Evolutionary conservation across 2,113 vertebrate species (phyloP), one percentile per base, ranked within the genome.

Genomic region (Globicephala melas): DNA sequence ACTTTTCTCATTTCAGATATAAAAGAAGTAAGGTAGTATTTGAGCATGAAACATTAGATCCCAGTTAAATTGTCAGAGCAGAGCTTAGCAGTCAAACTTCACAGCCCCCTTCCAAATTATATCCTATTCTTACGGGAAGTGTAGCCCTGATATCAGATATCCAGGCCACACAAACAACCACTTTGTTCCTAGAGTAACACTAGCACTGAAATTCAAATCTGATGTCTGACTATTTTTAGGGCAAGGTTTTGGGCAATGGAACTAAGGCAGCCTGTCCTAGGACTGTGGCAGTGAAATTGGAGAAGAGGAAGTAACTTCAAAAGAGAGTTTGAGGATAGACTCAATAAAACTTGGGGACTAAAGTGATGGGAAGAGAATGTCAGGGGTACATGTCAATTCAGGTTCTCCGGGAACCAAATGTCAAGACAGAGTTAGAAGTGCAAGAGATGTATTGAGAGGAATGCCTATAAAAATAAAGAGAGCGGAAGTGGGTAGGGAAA

Each of bases 1-100:
- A 50, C 36, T 82, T 91, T 95, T 74, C 85, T 97, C 33, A 60
- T 83, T 96, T 94, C 84, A 89, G 28, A 67, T 92, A 23, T 38
- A 82, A 73, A 94, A 96, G 53, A 94, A 95, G 38, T 55, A 81
- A 86, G 25, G 38, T 83, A 70, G 79, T 17, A 20, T 93, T 83
- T 41, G 18, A 79, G 73, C 20, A 20, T 47, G 63, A 74, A 67
- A 53, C 18, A 50, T 76, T 94, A 36, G 60, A 62, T 86, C 31
- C 12, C 23, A 70, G 68, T 79, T 94, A 87, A 53, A 53, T 94
- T 91, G 63, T 67, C 63, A 92, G 62, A 86, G 41, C 68, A 47
- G 38, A 26, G 62, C 15, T 89, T 55, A 31, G 73, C 31, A 77
- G 38, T 53, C 53, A 63, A 44, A 91, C 33, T 68, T 50, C 23